These are phyloP conservation scores for Paracyclopina nana DNA, from an alignment of 1,140 invertebrate genomes.

Conservation along the genomic window DNA sequence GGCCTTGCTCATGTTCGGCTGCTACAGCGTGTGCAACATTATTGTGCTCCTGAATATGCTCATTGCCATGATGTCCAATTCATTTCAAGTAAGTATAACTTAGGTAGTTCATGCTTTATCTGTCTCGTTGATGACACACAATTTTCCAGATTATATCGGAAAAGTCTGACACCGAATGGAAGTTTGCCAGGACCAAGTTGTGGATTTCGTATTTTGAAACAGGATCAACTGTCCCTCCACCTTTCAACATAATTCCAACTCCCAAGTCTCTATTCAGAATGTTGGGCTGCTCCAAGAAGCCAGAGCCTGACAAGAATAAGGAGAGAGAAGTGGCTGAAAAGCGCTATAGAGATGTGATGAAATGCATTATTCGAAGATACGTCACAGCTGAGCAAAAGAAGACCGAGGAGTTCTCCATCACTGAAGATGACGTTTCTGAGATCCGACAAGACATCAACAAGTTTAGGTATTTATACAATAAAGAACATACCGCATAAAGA, in stretches of 20 bases:
- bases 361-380: slow-evolving; percentile 57
- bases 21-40: slow-evolving; percentile 73
- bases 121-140: too few relatives aligned
- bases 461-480: too few relatives aligned
- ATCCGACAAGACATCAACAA: slow-evolving; percentile 81
- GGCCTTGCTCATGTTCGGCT: slow-evolving; percentile 66
- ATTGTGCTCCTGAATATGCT: slow-evolving; percentile 82
- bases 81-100: too few relatives aligned
- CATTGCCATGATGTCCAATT: slow-evolving; percentile 92
- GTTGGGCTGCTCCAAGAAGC: slow-evolving; percentile 25
- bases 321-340: slow-evolving; percentile 16
- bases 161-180: slow-evolving; percentile 64
- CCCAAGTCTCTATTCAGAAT: slow-evolving; percentile 43
- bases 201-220: slow-evolving; percentile 84
- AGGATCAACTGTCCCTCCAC: slow-evolving; percentile 53
- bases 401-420: slow-evolving; percentile 60
- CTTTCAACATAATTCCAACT: slow-evolving; percentile 61
- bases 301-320: slow-evolving; percentile 4
- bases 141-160: slow-evolving; percentile 54
- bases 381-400: slow-evolving; percentile 57
- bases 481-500: too few relatives aligned
- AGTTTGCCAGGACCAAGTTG: slow-evolving; percentile 64
- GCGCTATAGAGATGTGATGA: slow-evolving; percentile 41
- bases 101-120: too few relatives aligned
- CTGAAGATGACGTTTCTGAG: slow-evolving; percentile 88